Conservation (phyloP, 2,888 invertebrate genomes). For the Hedya salicella region DNA sequence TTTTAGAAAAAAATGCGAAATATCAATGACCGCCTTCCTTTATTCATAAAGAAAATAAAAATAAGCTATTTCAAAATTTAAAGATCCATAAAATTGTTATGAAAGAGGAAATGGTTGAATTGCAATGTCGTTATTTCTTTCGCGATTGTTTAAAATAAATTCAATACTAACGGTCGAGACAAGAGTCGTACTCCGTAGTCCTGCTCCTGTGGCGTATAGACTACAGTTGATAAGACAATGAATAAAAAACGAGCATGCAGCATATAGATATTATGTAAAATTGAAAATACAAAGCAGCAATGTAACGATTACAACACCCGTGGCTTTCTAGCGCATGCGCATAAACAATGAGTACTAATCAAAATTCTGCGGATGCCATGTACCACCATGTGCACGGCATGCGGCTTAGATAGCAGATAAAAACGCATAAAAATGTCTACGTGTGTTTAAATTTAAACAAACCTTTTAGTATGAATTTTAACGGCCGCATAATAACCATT, state of each 20-base stretch:
- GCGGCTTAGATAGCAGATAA: conserved; percentile 13
- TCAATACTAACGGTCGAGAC: neutral
- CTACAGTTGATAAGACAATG: conserved; percentile 16
- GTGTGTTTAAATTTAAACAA: conserved; percentile 10
- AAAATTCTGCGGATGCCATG: conserved; percentile 52
- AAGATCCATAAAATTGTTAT: neutral
- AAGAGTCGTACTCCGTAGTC: too few species aligned
- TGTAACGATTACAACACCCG: conserved; percentile 65
- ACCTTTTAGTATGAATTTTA: neutral
- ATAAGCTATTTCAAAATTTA: neutral
- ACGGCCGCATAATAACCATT: conserved; percentile 2
- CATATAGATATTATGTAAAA: conserved; percentile 36
- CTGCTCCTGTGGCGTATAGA: neutral
- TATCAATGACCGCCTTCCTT: neutral
- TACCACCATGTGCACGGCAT: conserved; percentile 44
- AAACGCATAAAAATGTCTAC: neutral
- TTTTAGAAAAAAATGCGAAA: too few species aligned
- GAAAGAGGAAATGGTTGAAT: neutral
- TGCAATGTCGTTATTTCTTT: neutral
- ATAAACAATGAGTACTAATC: conserved; percentile 57
- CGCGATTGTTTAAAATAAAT: neutral
- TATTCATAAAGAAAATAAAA: neutral
- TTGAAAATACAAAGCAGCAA: conserved; percentile 51
- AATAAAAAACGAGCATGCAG: conserved; percentile 20
- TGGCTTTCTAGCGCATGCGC: conserved; percentile 65